Conservation (phyloP, 1,140 invertebrate species). For the Chironomus tepperi region DNA sequence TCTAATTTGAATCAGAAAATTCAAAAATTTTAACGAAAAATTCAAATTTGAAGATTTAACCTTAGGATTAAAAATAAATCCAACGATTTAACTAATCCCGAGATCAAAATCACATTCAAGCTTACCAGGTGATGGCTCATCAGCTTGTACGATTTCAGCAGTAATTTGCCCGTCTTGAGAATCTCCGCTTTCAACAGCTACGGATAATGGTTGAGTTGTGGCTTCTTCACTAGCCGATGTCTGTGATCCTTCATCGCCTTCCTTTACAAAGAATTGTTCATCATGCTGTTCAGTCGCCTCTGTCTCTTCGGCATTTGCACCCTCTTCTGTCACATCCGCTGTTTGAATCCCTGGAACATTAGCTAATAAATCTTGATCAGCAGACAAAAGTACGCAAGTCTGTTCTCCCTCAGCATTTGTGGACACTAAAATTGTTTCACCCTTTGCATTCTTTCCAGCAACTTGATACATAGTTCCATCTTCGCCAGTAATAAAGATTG, state of each 20-base stretch:
- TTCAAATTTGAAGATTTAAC: too few relatives aligned
- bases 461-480: constrained; percentile 49
- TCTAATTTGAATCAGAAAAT: too few relatives aligned
- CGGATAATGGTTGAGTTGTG: constrained; percentile 33
- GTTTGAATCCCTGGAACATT: neutral
- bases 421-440: constrained; percentile 60
- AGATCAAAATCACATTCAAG: neutral
- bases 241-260: constrained; percentile 40
- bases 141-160: constrained; percentile 71
- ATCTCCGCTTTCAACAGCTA: constrained; percentile 45
- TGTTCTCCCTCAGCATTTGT: constrained; percentile 59
- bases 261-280: constrained; percentile 48
- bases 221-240: constrained; percentile 24
- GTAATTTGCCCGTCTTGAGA: constrained; percentile 58
- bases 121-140: constrained; percentile 66
- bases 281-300: constrained; percentile 36
- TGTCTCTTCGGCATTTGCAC: constrained; percentile 49
- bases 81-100: too few relatives aligned
- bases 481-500: constrained; percentile 56
- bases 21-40: too few relatives aligned
- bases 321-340: constrained; percentile 26
- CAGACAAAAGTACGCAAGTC: constrained; percentile 60
- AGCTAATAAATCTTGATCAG: constrained; percentile 40
- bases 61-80: too few relatives aligned
- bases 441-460: constrained; percentile 65